phyloP scores from a whole-genome alignment of 1,140 invertebrate species.

The Nasonia longicornis region DNA sequence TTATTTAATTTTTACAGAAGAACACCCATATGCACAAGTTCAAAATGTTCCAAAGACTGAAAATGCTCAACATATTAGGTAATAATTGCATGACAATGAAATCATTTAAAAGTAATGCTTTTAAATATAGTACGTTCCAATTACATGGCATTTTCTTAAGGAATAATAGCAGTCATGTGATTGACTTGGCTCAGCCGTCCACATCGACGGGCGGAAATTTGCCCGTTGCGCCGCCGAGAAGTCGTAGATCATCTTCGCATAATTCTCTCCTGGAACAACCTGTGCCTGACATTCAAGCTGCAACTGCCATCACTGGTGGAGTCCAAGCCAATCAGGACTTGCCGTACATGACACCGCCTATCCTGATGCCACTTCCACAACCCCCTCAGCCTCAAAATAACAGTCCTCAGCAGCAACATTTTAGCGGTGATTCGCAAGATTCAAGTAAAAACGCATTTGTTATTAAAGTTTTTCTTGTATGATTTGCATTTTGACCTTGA shows the following conservation, averaged over 20 bases:
- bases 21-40: conserved; percentile 79
- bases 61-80: conserved; percentile 58
- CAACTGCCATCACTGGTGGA: conserved; percentile 84
- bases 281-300: conserved; percentile 76
- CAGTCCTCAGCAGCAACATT: conserved; percentile 73
- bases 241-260: conserved; percentile 69
- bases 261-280: conserved; percentile 62
- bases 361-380: conserved; percentile 68
- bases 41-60: conserved; percentile 67
- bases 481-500: neutral
- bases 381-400: conserved; percentile 59
- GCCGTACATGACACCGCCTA: conserved; percentile 89
- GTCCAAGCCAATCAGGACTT: conserved; percentile 88
- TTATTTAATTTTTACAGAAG: conserved; percentile 63
- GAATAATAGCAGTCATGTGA: conserved; percentile 51
- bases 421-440: conserved; percentile 88
- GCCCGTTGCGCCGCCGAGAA: conserved; percentile 66
- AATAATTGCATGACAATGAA: conserved; percentile 38
- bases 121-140: neutral
- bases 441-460: conserved; percentile 71
- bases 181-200: conserved; percentile 53
- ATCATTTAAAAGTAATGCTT: neutral
- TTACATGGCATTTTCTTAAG: conserved; percentile 40
- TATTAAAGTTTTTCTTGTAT: neutral
- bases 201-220: conserved; percentile 55